Conservation (phyloP, 2,888 invertebrate genomes). For the Yponomeuta cagnagella region DNA sequence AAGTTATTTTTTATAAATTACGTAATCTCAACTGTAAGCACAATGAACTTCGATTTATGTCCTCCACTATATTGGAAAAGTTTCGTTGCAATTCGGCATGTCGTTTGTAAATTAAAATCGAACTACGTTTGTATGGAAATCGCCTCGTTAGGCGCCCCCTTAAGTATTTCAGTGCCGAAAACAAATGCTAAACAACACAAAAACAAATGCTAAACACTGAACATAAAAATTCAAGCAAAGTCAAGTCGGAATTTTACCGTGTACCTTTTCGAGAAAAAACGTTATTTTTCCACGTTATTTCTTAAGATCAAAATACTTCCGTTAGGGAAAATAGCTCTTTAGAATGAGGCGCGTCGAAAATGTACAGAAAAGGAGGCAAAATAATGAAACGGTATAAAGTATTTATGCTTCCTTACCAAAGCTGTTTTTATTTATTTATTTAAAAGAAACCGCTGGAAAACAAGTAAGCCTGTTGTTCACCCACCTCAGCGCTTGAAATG, state of each 20-base stretch:
- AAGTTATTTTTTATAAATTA: no score
- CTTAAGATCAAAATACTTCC: background rate
- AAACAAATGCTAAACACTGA: background rate
- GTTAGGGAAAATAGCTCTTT: background rate
- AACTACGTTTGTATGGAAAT: no score
- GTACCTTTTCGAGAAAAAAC: background rate
- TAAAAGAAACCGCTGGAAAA: background rate
- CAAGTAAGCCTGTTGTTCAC: no score
- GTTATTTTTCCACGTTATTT: background rate
- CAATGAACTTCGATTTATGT: no score
- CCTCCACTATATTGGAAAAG: no score
- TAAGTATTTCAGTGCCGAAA: background rate
- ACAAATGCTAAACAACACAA: no score
- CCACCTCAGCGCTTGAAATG: no score
- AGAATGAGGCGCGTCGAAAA: background rate
- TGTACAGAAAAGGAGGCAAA: background rate
- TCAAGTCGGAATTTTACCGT: constrained; percentile 6
- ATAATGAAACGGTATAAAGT: background rate
- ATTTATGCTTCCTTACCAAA: background rate
- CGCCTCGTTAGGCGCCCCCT: no score
- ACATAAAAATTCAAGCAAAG: background rate
- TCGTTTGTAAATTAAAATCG: no score
- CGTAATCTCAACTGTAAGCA: no score
- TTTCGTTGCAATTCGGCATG: no score
- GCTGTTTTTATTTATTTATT: background rate